Evolutionary conservation across 2,797 vertebrate species (phyloP).

Genomic region (Carduelis carduelis): DNA sequence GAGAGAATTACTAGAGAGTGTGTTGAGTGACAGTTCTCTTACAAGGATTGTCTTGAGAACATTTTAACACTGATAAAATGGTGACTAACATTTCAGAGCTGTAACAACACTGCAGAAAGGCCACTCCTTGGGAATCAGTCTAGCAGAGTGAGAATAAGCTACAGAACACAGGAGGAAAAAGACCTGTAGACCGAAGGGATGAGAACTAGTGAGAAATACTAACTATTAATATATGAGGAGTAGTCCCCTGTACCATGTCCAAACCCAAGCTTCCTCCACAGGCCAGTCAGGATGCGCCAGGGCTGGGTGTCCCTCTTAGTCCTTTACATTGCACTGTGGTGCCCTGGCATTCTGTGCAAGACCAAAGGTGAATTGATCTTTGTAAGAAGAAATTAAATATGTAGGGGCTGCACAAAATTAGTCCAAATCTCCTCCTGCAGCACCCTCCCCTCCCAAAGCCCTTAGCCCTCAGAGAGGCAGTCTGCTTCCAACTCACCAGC

Average conservation of each 20-base stretch:
- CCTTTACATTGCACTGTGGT: neutral
- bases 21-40: constrained; percentile 22
- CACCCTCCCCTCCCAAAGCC: neutral
- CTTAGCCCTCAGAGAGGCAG: neutral
- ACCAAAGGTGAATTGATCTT: neutral
- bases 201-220: neutral
- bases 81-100: constrained; percentile 14
- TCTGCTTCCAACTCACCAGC: neutral
- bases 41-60: neutral
- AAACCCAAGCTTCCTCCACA: neutral
- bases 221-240: neutral
- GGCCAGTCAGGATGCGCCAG: neutral
- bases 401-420: neutral
- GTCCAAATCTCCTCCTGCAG: neutral
- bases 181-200: neutral
- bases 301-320: neutral
- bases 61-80: neutral
- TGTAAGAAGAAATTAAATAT: neutral
- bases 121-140: neutral
- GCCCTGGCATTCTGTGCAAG: neutral
- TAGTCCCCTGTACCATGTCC: neutral
- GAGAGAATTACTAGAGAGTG: constrained; percentile 22
- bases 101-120: neutral
- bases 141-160: neutral
- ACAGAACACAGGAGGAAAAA: neutral